Evolutionary conservation across 2,113 vertebrate species (phyloP).

Genomic region (Hydrochoerus hydrochaeris): DNA sequence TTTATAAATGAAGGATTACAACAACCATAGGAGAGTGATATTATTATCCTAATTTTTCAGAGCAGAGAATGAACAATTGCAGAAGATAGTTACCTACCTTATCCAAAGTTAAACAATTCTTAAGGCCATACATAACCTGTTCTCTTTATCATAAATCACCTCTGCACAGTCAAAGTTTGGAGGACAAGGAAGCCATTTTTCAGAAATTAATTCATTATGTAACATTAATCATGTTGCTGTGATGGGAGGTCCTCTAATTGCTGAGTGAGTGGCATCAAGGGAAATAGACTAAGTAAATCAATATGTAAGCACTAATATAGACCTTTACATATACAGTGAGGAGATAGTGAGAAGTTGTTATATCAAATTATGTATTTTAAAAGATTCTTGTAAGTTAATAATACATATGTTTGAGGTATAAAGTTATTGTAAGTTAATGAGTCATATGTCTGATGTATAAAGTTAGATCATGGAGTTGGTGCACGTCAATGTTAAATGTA

Average conservation of each 20-base stretch:
- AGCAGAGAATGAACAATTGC: neutral
- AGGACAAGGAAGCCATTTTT: neutral
- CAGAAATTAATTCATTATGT: neutral
- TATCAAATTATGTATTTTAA: neutral
- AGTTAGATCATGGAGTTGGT: neutral
- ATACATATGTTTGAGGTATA: neutral
- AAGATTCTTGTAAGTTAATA: neutral
- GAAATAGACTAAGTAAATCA: neutral
- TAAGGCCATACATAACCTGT: neutral
- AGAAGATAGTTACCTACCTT: neutral
- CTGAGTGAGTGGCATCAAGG: neutral
- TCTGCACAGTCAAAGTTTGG: neutral
- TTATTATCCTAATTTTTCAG: slow-evolving; percentile 22
- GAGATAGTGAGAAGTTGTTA: neutral
- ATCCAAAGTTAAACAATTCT: neutral
- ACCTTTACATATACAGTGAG: neutral
- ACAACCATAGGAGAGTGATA: neutral
- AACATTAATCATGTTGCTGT: neutral
- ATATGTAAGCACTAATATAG: neutral
- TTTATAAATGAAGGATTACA: too few species aligned
- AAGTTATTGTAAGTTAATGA: neutral
- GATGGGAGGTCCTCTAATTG: neutral
- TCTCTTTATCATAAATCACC: slow-evolving; percentile 23
- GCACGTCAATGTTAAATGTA: neutral
- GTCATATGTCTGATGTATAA: neutral